Conservation (phyloP, 53 echinoderm and acorn worm genomes). For the Temnopleurus reevesii region DNA sequence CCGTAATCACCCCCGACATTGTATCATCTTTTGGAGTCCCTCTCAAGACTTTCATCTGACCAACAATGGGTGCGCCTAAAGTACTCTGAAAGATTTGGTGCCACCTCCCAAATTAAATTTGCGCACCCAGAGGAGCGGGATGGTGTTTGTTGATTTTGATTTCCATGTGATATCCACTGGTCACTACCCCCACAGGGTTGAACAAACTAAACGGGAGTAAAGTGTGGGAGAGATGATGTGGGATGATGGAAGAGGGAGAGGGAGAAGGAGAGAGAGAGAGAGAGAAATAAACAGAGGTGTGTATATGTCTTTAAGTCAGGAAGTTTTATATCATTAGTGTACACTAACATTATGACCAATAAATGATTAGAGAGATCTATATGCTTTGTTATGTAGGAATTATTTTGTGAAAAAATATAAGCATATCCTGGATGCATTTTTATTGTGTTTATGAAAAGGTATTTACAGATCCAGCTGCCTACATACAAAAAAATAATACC, state of each 20-base stretch:
- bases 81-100: constrained; percentile 21
- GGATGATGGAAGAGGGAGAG: neutral
- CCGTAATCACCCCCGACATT: neutral
- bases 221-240: no score
- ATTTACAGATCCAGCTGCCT: no score
- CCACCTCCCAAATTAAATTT: constrained; percentile 30
- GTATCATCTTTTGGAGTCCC: neutral
- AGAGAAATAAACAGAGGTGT: neutral
- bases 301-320: no score
- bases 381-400: no score
- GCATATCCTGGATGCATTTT: no score
- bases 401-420: no score
- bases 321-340: no score
- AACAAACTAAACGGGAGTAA: constrained; percentile 2
- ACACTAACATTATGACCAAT: no score
- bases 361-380: no score
- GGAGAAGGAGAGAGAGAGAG: neutral
- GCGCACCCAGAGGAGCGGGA: constrained; percentile 5
- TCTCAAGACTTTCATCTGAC: neutral
- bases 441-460: no score
- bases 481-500: no score
- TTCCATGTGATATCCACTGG: constrained; percentile 14
- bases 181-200: constrained; percentile 22
- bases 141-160: constrained; percentile 20
- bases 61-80: constrained; percentile 6